Conservation (phyloP, 2,888 invertebrate species). For the Coleophora flavipennella region DNA sequence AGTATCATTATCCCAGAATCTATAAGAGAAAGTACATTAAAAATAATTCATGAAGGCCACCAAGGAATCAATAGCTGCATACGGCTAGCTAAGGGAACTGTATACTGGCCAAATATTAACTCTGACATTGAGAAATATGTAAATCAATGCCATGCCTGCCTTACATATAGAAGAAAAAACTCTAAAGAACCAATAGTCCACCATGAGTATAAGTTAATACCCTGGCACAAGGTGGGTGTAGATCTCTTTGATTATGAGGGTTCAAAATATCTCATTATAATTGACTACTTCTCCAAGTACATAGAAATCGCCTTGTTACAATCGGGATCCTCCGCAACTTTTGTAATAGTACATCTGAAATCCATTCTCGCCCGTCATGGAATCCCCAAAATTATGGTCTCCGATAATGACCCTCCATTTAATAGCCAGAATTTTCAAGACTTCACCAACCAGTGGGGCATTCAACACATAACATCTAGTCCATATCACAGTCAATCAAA, state of each 20-base stretch:
- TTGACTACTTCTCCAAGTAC: conserved; percentile 10
- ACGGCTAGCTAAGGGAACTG: conserved; percentile 3
- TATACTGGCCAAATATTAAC: conserved; percentile 14
- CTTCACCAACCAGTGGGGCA: conserved; percentile 3
- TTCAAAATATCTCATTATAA: conserved; percentile 11
- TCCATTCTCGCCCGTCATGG: conserved; percentile 10
- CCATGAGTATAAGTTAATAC: neutral
- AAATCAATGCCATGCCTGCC: conserved; percentile 11
- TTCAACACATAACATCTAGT: conserved; percentile 4
- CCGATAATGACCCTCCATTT: conserved; percentile 5
- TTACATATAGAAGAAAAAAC: conserved; percentile 4
- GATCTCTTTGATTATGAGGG: conserved; percentile 10
- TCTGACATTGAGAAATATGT: conserved; percentile 13
- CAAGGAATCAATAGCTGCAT: conserved; percentile 10
- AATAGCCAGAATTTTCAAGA: conserved; percentile 1
- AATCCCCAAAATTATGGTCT: conserved; percentile 3
- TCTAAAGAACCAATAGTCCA: conserved; percentile 3
- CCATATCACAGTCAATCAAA: conserved; percentile 5
- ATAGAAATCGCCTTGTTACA: conserved; percentile 2
- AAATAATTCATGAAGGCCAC: conserved; percentile 6
- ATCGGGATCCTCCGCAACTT: neutral
- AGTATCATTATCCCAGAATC: neutral
- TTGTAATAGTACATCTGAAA: conserved; percentile 10
- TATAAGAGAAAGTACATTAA: neutral
- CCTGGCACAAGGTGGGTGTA: conserved; percentile 12